Percentiles rank a stretch among this genome's conserved stretches.
These are phyloP conservation scores for Plemyria rubiginata DNA, from an alignment of 2,888 invertebrate species.

Conservation along the genomic window DNA sequence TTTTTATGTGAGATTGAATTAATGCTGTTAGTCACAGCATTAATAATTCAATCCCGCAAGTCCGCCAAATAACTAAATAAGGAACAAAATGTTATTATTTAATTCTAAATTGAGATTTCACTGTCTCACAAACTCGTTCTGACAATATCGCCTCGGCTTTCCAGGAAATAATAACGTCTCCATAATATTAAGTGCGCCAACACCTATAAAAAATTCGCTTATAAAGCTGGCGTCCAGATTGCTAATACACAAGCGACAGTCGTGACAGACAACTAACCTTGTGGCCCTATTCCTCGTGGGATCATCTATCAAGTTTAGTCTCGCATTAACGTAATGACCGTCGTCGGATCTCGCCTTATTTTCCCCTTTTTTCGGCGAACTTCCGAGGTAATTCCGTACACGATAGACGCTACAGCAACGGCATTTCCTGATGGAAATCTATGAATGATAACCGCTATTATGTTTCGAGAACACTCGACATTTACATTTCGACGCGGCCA, in stretches of 20 bases:
- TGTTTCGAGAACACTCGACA: slow-evolving; percentile 51
- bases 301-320: slow-evolving; percentile 84
- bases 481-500: slow-evolving; percentile 60
- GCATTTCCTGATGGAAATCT: slow-evolving; percentile 80
- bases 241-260: slow-evolving; percentile 19
- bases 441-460: slow-evolving; percentile 70
- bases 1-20: too few relatives aligned
- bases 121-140: slow-evolving; percentile 14
- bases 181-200: slow-evolving; percentile 20
- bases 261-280: slow-evolving; percentile 33
- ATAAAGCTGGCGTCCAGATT: slow-evolving; percentile 15
- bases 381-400: slow-evolving; percentile 76
- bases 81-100: slow-evolving; percentile 10
- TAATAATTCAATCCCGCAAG: neutral
- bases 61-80: slow-evolving; percentile 4
- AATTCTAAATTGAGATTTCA: slow-evolving; percentile 24
- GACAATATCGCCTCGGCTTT: slow-evolving; percentile 16
- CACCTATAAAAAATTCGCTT: slow-evolving; percentile 16
- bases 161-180: slow-evolving; percentile 23
- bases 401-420: slow-evolving; percentile 63
- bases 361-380: slow-evolving; percentile 66
- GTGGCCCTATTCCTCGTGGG: slow-evolving; percentile 30
- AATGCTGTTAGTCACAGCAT: neutral
- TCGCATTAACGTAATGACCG: slow-evolving; percentile 84
- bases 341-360: slow-evolving; percentile 82